Conservation (phyloP, 2,888 invertebrate species). For the Oxycera nigricornis region DNA sequence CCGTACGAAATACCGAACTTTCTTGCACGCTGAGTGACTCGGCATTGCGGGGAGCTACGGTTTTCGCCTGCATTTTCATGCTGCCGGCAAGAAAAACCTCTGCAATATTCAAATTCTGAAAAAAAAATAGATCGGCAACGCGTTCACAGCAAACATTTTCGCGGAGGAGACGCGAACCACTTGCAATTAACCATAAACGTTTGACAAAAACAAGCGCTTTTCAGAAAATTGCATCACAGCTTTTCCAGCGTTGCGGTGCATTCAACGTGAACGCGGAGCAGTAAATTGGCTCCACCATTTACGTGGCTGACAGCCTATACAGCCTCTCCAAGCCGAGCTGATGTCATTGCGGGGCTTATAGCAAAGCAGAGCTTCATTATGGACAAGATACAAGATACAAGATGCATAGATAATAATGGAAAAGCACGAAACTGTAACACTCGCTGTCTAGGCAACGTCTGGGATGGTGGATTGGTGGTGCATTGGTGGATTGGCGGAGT, state of each 20-base stretch:
- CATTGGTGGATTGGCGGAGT: no score
- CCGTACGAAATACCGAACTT: no score
- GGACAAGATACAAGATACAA: neutral
- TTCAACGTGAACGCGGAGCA: neutral
- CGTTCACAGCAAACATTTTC: no score
- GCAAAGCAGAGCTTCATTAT: neutral
- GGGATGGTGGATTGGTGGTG: no score
- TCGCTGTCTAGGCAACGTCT: constrained; percentile 1
- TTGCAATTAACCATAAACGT: neutral
- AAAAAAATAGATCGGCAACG: no score
- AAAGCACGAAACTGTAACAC: neutral
- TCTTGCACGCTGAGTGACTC: no score
- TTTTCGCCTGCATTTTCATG: no score
- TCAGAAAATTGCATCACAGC: neutral
- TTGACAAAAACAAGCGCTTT: neutral
- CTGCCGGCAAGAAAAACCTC: no score
- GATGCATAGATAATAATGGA: neutral
- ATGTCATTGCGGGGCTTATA: neutral
- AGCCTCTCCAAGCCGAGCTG: neutral
- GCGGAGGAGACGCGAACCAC: no score
- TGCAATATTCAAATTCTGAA: no score
- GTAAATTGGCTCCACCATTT: neutral
- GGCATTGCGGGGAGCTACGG: no score
- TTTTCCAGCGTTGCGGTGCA: neutral
- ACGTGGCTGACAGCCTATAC: neutral